Evolutionary conservation across 2,797 vertebrate genomes (phyloP), one percentile per base, ranked within the genome.

Genomic region (Acridotheres tristis): DNA sequence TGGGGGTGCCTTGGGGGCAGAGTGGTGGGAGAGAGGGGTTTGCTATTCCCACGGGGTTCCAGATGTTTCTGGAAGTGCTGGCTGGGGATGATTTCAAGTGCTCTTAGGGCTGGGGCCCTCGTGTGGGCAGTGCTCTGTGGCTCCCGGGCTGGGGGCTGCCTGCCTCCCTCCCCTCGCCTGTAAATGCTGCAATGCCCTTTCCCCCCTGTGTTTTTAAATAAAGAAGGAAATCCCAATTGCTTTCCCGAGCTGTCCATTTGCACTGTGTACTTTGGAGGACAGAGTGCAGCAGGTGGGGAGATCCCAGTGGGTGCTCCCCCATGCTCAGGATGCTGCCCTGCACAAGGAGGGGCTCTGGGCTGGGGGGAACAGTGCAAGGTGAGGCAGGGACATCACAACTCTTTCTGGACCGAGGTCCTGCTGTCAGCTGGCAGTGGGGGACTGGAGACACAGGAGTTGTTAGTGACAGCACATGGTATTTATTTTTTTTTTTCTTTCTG

Each of bases 51-150:
- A 4, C 3, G 13, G 1, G 13, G n/a, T 43, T 71, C 38, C 59
- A 73, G 89, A 42, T 0, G 1, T 58, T 78, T 11, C 68, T 38
- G 18, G 0, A 16, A 18, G 80, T 4, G 34, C 51, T 71, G 86
- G 61, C 72, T 68, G n/a, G 29, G 55, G 53, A 36, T 74, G 53
- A 36, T 74, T 42, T 58, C 82, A 97, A 96, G 95, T 94, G 96
- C 94, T 91, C 92, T 94, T 94, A 89, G 76, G 76, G 89, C 62
- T 0, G 7, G 61, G 66, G 34, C 36, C 51, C 78, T 58, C 0
- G 0, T 0, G 1, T 0, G 1, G 78, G 87, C 0, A 43, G 12
- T 25, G 73, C 69, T 78, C 63, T 0, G 1, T 20, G 63, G 10
- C 42, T n/a, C 32, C 54, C 0, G 0, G 29, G 59, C 29, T 21